Evolutionary conservation across 2,888 invertebrate species (phyloP).

Genomic region (Slavum lentiscoides): DNA sequence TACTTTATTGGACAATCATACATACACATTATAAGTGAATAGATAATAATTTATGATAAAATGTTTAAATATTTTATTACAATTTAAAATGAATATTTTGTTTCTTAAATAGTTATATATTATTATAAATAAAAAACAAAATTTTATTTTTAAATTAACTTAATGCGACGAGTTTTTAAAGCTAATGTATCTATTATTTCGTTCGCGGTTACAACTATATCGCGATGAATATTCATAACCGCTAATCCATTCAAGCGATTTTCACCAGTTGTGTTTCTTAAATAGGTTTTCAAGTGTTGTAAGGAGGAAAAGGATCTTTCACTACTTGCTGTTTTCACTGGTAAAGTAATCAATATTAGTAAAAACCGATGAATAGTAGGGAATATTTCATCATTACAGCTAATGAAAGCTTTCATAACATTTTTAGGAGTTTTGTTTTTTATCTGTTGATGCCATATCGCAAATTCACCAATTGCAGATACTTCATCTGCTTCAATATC

Average conservation of each 20-base stretch:
- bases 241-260: too few species aligned
- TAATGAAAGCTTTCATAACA: not conserved
- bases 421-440: conserved; percentile 24
- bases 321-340: too few species aligned
- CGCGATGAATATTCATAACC: conserved; percentile 1
- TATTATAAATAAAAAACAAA: not conserved
- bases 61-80: too few species aligned
- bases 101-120: not conserved
- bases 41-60: too few species aligned
- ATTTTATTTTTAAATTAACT: conserved; percentile 5
- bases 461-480: conserved; percentile 1
- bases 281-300: too few species aligned
- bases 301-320: conserved; percentile 7
- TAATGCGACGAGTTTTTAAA: conserved; percentile 12
- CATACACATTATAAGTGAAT: too few species aligned
- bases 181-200: conserved; percentile 1
- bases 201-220: conserved; percentile 5
- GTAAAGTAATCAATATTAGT: conserved; percentile 14
- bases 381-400: conserved; percentile 14
- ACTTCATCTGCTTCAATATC: conserved; percentile 5
- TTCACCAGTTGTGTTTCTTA: conserved; percentile 10
- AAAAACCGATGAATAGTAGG: not conserved
- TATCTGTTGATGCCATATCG: too few species aligned
- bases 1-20: too few species aligned
- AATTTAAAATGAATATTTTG: too few species aligned